phyloP scores from a whole-genome alignment of 1,140 invertebrate genomes.

The Polypedilum vanderplanki region DNA sequence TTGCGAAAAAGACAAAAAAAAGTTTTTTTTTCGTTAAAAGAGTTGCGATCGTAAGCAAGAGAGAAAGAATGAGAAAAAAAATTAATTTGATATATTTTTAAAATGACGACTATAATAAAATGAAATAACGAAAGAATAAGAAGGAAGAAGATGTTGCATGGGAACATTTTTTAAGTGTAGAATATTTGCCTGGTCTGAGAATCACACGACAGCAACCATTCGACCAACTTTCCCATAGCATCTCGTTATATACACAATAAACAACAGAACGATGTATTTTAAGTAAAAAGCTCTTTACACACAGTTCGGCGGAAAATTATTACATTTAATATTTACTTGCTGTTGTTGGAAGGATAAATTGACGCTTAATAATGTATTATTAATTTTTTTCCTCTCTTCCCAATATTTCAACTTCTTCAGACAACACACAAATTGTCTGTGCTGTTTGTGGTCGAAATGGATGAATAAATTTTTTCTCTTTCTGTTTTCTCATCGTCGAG shows the following conservation, averaged over 20 bases:
- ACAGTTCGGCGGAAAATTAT: conserved; percentile 9
- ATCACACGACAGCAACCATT: background rate
- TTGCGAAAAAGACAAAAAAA: too few relatives aligned
- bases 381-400: background rate
- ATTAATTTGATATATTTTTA: conserved; percentile 20
- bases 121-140: background rate
- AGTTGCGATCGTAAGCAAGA: background rate
- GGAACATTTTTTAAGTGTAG: background rate
- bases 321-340: conserved; percentile 27
- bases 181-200: background rate
- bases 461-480: background rate
- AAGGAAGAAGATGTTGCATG: conserved; percentile 7
- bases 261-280: background rate
- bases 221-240: background rate
- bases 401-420: background rate
- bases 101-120: conserved; percentile 18
- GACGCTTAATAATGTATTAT: conserved; percentile 27
- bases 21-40: background rate
- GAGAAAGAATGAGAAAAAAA: background rate
- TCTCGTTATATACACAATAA: conserved; percentile 3
- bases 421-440: background rate
- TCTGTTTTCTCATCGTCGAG: background rate
- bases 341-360: conserved; percentile 28
- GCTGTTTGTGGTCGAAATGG: background rate
- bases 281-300: background rate